Evolutionary conservation across 2,888 invertebrate species (phyloP), one percentile per base, ranked within the genome.

Genomic region (Dione vanillae): DNA sequence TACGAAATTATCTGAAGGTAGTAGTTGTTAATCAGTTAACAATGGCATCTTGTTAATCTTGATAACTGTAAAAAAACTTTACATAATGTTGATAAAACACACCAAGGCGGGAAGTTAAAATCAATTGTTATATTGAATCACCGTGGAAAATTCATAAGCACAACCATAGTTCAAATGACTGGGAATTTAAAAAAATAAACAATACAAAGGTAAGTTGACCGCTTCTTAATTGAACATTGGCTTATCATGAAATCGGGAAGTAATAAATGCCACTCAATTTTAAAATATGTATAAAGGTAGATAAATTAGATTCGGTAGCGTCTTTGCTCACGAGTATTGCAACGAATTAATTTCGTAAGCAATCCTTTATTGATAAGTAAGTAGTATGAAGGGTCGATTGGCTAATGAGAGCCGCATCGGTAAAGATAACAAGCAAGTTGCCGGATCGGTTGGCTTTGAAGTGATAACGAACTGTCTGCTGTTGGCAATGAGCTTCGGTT

Each of bases 371-470:
- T 65, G 71, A 71, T 73, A 69, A 69, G 69, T 51, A 49, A 37
- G 66, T 59, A 61, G 64, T 66, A 66, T 66, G 64, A 52, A 51
- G 54, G 56, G 40, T 69, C 35, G 51, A 41, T 52, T 62, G 68
- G 66, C 69, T 71, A 71, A 71, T 73, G 73, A 71, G 62, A 67
- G 58, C 66, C 66, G 67, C 37, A 59, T 37, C 56, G 54, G 37
- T 51, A 72, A 65, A 65, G 70, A 70, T 74, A 70, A 62, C 67
- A 49, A 65, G 67, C 65, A 64, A n/a, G 69, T 58, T 43, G 62
- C 65, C 67, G 64, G 64, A 51, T 59, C 72, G 68, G 73, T n/a
- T 43, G 67, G 62, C 76, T 77, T 75, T 76, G 76, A 72, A 70
- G 71, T 75, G 74, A 74, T 74, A 75, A 73, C 71, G 71, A 71